Evolutionary conservation across 2,888 invertebrate genomes (phyloP).

Genomic region (Gryllus longicercus): DNA sequence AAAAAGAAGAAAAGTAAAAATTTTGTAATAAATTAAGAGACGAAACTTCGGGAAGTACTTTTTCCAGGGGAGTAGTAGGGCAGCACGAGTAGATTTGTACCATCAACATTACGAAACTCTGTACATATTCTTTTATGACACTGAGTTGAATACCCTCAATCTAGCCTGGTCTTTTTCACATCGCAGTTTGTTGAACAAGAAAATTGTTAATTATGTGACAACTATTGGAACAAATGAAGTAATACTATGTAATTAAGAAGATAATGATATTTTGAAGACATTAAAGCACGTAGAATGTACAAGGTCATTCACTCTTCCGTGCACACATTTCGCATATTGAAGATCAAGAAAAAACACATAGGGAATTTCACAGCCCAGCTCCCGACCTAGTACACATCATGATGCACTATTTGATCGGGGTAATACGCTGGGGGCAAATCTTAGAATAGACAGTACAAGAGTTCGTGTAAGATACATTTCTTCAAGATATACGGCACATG

Average conservation of each 20-base stretch:
- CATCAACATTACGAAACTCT: background rate
- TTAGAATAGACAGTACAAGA: slow-evolving; percentile 19
- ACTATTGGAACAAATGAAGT: slow-evolving; percentile 23
- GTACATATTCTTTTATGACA: background rate
- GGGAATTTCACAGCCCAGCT: background rate
- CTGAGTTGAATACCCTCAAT: background rate
- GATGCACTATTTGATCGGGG: background rate
- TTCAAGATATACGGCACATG: slow-evolving; percentile 18
- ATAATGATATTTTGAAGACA: slow-evolving; percentile 7
- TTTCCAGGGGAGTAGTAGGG: background rate
- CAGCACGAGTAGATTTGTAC: background rate
- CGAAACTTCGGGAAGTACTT: background rate
- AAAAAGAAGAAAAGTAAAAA: background rate
- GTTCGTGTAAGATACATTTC: slow-evolving; percentile 7
- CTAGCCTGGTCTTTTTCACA: background rate
- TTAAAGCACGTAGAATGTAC: slow-evolving; percentile 18
- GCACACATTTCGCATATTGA: background rate
- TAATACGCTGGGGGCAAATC: background rate
- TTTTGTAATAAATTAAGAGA: background rate
- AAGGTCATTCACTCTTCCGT: background rate
- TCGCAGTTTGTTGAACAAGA: background rate
- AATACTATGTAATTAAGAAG: slow-evolving; percentile 23
- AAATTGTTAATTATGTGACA: slow-evolving; percentile 20
- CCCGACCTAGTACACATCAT: background rate
- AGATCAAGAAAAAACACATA: background rate